A percentile compares a stretch with the other conserved stretches of the same genome.
Evolutionary conservation across 1,140 invertebrate species (phyloP).

Genomic region (Coelopa frigida): DNA sequence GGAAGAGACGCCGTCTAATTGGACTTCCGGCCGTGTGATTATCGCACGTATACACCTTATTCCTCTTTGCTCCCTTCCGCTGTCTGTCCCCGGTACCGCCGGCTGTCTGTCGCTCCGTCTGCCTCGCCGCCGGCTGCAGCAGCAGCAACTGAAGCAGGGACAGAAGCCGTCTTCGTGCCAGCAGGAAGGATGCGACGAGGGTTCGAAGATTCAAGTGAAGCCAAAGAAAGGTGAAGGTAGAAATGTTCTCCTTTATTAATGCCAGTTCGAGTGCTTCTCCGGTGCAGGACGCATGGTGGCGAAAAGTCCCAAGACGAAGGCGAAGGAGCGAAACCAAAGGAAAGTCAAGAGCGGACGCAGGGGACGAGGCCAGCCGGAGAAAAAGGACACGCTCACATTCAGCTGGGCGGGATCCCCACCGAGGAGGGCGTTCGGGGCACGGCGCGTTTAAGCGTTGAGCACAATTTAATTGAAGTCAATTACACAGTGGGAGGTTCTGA

Average conservation of each 20-base stretch:
- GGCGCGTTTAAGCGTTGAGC: conserved; percentile 4
- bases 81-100: too few relatives aligned
- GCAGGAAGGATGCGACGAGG: too few relatives aligned
- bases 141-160: not conserved
- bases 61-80: not conserved
- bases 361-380: not conserved
- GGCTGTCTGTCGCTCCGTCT: not conserved
- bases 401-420: conserved; percentile 1
- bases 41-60: not conserved
- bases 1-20: conserved; percentile 4
- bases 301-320: too few relatives aligned
- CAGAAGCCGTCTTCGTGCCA: too few relatives aligned
- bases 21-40: conserved; percentile 6
- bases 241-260: not conserved
- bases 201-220: too few relatives aligned
- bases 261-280: not conserved
- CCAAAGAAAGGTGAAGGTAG: not conserved
- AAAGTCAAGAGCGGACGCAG: too few relatives aligned
- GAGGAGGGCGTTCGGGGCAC: conserved; percentile 3
- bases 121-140: too few relatives aligned
- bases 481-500: conserved; percentile 9
- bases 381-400: not conserved
- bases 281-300: too few relatives aligned
- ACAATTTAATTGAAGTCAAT: conserved; percentile 16
- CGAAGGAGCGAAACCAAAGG: too few relatives aligned